phyloP scores from a whole-genome alignment of 1,140 invertebrate species.

The Asbolus verrucosus region DNA sequence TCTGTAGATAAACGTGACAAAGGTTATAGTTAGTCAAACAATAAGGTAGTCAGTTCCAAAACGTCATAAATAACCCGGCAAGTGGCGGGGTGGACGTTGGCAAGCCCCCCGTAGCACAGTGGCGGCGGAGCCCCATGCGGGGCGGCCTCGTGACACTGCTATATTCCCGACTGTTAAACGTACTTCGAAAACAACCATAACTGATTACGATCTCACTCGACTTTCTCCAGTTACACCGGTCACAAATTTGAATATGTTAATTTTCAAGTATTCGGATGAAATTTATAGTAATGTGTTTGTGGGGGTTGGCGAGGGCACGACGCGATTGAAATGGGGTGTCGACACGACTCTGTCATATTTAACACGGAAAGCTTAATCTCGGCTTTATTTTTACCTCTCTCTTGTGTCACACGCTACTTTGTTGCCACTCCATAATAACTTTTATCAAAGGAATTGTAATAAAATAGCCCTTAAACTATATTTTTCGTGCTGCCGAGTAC shows the following conservation, averaged over 20 bases:
- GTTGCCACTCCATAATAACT: constrained; percentile 34
- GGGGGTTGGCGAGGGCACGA: constrained; percentile 54
- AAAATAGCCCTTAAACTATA: constrained; percentile 26
- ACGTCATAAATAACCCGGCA: constrained; percentile 63
- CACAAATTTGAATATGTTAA: constrained; percentile 58
- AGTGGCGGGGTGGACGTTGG: constrained; percentile 53
- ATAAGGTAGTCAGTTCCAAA: constrained; percentile 63
- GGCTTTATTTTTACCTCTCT: constrained; percentile 48
- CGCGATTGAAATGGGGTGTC: constrained; percentile 56
- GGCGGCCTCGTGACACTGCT: constrained; percentile 53
- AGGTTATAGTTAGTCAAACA: constrained; percentile 64
- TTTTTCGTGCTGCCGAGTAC: constrained; percentile 18
- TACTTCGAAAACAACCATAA: constrained; percentile 58
- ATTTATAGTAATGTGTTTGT: constrained; percentile 56
- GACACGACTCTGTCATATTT: constrained; percentile 58
- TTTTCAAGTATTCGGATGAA: constrained; percentile 51
- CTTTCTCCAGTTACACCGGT: constrained; percentile 55
- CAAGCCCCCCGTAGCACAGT: constrained; percentile 46
- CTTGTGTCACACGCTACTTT: constrained; percentile 34
- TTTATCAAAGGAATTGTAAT: constrained; percentile 25
- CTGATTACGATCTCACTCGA: constrained; percentile 54
- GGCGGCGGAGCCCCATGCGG: constrained; percentile 52
- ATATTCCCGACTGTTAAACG: constrained; percentile 51
- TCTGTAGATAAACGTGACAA: constrained; percentile 63
- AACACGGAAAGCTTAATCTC: constrained; percentile 57